A percentile compares a stretch with the other conserved stretches of the same genome.
Conservation (phyloP, 1,140 invertebrate species). For the Batillaria attramentaria region DNA sequence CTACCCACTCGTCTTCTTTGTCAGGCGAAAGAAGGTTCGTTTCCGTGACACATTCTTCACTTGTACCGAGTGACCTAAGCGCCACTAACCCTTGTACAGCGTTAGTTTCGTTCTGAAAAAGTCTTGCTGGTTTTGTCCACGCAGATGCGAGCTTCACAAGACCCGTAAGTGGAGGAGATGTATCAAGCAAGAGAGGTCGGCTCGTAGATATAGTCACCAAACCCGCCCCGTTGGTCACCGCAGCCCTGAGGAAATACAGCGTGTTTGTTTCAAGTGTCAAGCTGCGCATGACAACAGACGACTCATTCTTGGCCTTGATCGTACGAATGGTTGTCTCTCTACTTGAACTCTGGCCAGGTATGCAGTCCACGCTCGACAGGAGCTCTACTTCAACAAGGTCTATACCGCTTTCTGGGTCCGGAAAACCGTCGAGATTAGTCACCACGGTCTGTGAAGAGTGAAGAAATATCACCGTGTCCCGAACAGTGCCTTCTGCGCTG, state of each 20-base stretch:
- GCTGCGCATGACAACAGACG: not conserved
- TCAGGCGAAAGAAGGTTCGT: not conserved
- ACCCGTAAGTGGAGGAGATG: not conserved
- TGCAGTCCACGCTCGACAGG: slow-evolving; percentile 1
- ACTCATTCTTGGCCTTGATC: not conserved
- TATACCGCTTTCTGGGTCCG: slow-evolving; percentile 40
- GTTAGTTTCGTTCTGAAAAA: not conserved
- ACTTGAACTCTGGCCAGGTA: not conserved
- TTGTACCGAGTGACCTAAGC: not conserved
- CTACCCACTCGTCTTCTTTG: not conserved
- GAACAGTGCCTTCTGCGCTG: not conserved
- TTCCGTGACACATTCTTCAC: not conserved
- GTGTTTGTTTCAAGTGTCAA: not conserved
- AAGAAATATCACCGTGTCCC: not conserved
- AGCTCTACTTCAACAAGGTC: slow-evolving; percentile 11
- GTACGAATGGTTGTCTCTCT: not conserved
- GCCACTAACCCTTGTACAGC: not conserved
- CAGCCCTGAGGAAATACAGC: not conserved
- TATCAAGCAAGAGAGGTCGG: slow-evolving; percentile 7
- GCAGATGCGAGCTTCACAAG: not conserved
- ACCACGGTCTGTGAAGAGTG: not conserved
- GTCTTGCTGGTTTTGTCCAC: not conserved
- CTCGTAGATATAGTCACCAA: not conserved
- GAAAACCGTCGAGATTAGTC: not conserved
- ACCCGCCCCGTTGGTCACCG: slow-evolving; percentile 26